Evolutionary conservation across 2,113 vertebrate species (phyloP), one percentile per base, ranked within the genome.

Genomic region (Crotalus viridis): DNA sequence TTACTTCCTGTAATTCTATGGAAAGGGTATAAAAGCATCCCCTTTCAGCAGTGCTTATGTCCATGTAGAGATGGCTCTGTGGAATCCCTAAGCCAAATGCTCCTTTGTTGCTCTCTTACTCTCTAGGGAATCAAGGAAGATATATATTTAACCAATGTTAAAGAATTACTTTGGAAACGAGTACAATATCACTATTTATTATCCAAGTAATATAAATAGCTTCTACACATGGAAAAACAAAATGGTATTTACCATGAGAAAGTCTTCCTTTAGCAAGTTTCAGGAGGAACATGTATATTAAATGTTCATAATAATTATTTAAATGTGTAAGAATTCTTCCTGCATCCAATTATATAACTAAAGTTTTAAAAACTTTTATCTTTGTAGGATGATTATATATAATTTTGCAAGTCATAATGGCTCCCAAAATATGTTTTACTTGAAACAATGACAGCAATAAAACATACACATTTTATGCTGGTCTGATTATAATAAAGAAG

Each of bases 301-400:
- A 93, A 19, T 85, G 90, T 92, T 92, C 90, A 92, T 90, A 93
- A 87, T 64, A 46, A 69, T 64, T 39, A 69, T 93, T 94, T 93
- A 33, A 15, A 90, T 19, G 55, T 92, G n/a, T 93, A 10, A 91
- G 46, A 39, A 46, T 94, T 88, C 89, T 94, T 92, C 39, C n/a
- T 54, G 86, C 48, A 88, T 74, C 86, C 39, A 28, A 64, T 92
- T 92, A 54, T 64, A 43, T 22, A 88, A 19, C 59, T 92, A n/a
- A 87, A 92, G 22, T 64, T 64, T 92, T 87, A 54, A 92, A 64
- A 88, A 21, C 3, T 54, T 52, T 54, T 88, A 54, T 88, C 86
- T 19, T 88, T 69, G 24, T 39, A 54, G 87, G 59, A 88, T 88
- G 22, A 43, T 33, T 54, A 85, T 39, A 59, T 89, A 43, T 54